phyloP scores from a whole-genome alignment of 2,797 vertebrate genomes.

The Aratinga solstitialis region DNA sequence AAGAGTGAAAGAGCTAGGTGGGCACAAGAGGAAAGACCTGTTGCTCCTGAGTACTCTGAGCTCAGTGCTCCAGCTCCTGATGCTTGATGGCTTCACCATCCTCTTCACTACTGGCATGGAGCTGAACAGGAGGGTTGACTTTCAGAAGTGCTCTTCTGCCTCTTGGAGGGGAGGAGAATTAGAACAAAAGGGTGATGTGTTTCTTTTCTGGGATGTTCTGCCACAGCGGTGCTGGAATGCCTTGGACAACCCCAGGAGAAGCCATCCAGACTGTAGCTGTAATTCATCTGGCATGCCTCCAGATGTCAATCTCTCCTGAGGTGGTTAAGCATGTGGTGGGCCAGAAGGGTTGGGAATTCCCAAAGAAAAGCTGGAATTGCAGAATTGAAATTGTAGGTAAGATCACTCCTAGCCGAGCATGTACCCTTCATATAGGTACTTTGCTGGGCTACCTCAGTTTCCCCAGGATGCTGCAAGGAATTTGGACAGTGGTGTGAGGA shows the following conservation, averaged over 20 bases:
- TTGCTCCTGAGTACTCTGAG: neutral
- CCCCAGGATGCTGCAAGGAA: neutral
- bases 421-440: neutral
- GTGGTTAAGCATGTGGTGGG: neutral
- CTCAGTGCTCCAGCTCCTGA: neutral
- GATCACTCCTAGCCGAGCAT: neutral
- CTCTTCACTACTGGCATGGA: neutral
- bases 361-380: neutral
- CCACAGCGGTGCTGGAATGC: fast-evolving
- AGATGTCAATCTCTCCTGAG: neutral
- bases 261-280: neutral
- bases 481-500: neutral
- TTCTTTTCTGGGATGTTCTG: neutral
- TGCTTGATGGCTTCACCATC: neutral
- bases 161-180: neutral
- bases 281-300: neutral
- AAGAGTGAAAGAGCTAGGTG: neutral
- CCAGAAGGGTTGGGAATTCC: neutral
- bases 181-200: neutral
- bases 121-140: neutral
- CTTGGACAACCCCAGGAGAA: neutral
- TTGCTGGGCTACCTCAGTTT: slow-evolving; percentile 1
- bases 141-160: neutral
- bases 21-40: neutral
- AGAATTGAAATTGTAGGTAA: neutral